A percentile compares a stretch with the other conserved stretches of the same genome.
phyloP scores from a whole-genome alignment of 2,888 invertebrate genomes.

The Nymphalis urticae region DNA sequence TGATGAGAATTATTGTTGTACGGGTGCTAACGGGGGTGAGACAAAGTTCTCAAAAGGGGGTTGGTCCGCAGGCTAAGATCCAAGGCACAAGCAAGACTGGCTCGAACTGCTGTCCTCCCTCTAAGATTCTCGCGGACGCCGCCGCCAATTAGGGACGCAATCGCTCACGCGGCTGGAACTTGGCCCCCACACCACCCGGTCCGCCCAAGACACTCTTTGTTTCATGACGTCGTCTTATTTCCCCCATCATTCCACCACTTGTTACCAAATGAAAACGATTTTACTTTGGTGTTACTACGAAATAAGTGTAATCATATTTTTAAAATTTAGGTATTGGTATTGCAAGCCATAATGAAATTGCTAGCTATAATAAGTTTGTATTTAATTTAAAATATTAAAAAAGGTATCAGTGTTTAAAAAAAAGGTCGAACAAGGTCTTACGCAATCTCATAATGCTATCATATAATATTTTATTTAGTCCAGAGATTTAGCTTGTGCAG shows the following conservation, averaged over 20 bases:
- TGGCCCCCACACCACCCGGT: slow-evolving; percentile 49
- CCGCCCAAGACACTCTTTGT: slow-evolving; percentile 64
- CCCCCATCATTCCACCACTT: slow-evolving; percentile 60
- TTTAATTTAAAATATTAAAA: no score
- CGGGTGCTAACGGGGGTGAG: slow-evolving; percentile 55
- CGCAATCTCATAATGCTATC: no score
- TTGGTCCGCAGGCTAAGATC: slow-evolving; percentile 46
- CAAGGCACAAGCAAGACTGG: slow-evolving; percentile 68
- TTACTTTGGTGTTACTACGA: slow-evolving; percentile 68
- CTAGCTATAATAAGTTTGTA: no score
- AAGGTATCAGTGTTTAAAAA: no score
- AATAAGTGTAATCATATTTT: slow-evolving; percentile 11
- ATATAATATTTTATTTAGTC: no score
- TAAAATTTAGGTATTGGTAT: background rate
- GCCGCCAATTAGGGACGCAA: slow-evolving; percentile 82
- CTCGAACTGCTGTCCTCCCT: slow-evolving; percentile 76
- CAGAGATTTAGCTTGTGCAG: no score
- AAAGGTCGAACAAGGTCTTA: no score
- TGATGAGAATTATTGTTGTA: slow-evolving; percentile 76
- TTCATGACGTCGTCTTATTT: slow-evolving; percentile 61
- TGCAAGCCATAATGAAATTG: no score
- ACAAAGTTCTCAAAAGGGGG: slow-evolving; percentile 41
- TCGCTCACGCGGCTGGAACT: slow-evolving; percentile 77
- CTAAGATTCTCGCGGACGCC: slow-evolving; percentile 83
- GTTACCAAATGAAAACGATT: slow-evolving; percentile 77